These are phyloP conservation scores for Cataglyphis livida DNA, from an alignment of 2,888 invertebrate genomes.

Conservation along the genomic window DNA sequence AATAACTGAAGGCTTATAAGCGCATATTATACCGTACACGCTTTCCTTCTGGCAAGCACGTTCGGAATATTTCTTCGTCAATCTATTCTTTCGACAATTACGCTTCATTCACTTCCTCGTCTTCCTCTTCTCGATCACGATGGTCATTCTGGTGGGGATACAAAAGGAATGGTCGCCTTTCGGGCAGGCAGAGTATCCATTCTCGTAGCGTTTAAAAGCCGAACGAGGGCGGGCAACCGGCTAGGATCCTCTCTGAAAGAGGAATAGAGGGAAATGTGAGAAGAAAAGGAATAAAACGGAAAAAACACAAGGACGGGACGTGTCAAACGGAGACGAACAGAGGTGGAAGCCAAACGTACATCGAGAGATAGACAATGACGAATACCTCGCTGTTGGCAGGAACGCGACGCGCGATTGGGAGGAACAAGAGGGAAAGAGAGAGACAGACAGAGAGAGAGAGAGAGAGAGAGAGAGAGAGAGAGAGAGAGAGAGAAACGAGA, in stretches of 20 bases:
- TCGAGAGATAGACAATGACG: constrained; percentile 53
- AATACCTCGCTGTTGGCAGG: constrained; percentile 13
- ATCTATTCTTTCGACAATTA: constrained; percentile 35
- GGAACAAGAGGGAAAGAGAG: constrained; percentile 30
- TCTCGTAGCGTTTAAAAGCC: constrained; percentile 31
- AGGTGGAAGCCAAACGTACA: constrained; percentile 40
- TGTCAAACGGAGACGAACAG: constrained; percentile 51
- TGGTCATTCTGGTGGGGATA: constrained; percentile 38
- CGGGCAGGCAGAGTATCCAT: constrained; percentile 36
- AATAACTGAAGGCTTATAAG: background rate
- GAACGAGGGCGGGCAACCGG: constrained; percentile 58
- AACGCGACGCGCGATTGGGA: constrained; percentile 38
- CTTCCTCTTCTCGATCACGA: constrained; percentile 48
- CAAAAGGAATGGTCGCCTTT: constrained; percentile 51
- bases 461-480: constrained; percentile 46
- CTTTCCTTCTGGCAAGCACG: background rate
- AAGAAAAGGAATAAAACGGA: constrained; percentile 24
- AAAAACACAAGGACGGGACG: constrained; percentile 37
- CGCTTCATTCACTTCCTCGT: constrained; percentile 39
- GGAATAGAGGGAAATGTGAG: background rate
- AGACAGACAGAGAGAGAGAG: background rate
- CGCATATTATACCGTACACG: background rate
- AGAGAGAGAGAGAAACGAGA: constrained; percentile 56
- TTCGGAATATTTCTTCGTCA: constrained; percentile 16
- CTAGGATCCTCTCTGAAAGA: constrained; percentile 34